These are phyloP conservation scores for Nothobranchius furzeri DNA, from an alignment of 2,113 vertebrate genomes.

Conservation along the genomic window DNA sequence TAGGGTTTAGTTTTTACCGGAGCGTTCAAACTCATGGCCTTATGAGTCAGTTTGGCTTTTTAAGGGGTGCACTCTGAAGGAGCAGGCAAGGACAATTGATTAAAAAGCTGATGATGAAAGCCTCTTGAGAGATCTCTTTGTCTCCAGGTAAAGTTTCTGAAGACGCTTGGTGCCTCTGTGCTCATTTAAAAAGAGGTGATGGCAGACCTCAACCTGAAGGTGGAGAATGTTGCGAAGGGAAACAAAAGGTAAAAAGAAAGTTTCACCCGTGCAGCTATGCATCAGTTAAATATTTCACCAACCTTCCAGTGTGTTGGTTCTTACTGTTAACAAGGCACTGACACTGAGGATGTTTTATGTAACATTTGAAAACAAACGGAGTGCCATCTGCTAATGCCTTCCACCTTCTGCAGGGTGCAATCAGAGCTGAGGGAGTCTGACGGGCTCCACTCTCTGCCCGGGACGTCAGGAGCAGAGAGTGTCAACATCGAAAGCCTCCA, in stretches of 20 bases:
- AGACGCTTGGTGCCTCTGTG: background rate
- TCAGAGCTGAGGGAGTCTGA: slow-evolving; percentile 83
- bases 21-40: background rate
- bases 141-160: slow-evolving; percentile 2
- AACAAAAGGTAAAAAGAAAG: slow-evolving; percentile 87
- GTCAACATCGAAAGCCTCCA: slow-evolving; percentile 81
- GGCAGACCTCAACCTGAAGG: slow-evolving; percentile 82
- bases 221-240: slow-evolving; percentile 87
- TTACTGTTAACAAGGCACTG: too few relatives aligned
- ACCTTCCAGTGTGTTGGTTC: background rate
- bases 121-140: background rate
- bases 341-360: background rate
- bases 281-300: background rate
- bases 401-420: slow-evolving; percentile 79
- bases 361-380: background rate
- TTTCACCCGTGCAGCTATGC: background rate
- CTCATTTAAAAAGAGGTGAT: slow-evolving; percentile 80
- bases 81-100: background rate
- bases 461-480: slow-evolving; percentile 52
- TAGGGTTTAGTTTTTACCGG: slow-evolving; percentile 39
- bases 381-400: background rate
- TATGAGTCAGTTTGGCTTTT: background rate
- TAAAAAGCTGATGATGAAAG: slow-evolving; percentile 6
- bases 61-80: background rate
- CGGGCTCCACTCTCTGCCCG: slow-evolving; percentile 82